Base-by-base conservation (phyloP, 2,888 invertebrate genomes). In the Heliconius erato region DNA sequence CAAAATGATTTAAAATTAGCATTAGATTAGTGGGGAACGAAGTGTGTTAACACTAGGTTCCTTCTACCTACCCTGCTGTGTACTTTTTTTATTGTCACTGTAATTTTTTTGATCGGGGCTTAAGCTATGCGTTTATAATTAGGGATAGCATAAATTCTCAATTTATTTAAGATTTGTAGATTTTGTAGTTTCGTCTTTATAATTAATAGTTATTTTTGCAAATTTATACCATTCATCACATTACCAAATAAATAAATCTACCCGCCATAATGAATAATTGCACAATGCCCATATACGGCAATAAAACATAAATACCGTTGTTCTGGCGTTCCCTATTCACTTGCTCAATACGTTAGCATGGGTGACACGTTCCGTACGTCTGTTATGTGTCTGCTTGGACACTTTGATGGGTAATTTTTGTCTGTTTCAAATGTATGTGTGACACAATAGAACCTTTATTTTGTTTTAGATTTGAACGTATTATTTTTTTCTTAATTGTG, bases 281-380 rank as follows among this genome's bases (percentile, higher is more conserved):
- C 59, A 44, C 28, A 63, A 65, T 54, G 19, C n/a, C 65, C 74
- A 54, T 67, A 74, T 72, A 74, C 19, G 63, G 78, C 69, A 65
- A 69, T 81, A 81, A 78, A 71, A 81, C 81, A 81, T 32, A 65
- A 71, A 72, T 78, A 78, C 65, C 63, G 19, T 44, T 74, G 63
- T 86, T 85, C 84, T 82, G 83, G 82, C 84, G 81, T 84, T 82
- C 85, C 85, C 71, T 82, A 67, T 79, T 54, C 80, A 79, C 71
- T 84, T 85, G 83, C 84, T 72, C 80, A 83, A 86, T 68, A 49
- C 78, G 69, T 87, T 87, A 82, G 79, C 79, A 87, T 85, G 83
- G 54, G 74, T 19, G 16, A 82, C 87, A 86, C 86, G 87, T 84
- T 67, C 79, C 77, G 54, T 74, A 35, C 71, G 87, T 87, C 86